Conservation (phyloP, 2,113 vertebrate species). For the Corythoichthys haematopterus region DNA sequence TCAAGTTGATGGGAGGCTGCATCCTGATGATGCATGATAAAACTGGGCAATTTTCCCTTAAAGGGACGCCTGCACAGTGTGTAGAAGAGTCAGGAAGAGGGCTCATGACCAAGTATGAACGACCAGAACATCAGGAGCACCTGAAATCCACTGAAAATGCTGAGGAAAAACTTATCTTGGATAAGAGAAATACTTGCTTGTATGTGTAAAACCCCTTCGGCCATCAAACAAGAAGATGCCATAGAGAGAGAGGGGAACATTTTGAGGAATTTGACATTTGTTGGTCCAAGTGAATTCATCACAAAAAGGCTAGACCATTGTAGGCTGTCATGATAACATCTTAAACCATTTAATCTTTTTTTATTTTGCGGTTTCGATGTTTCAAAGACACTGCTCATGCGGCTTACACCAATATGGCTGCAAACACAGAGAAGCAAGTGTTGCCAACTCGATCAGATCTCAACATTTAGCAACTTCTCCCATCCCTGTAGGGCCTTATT, state of each 20-base stretch:
- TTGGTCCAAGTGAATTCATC: neutral
- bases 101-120: neutral
- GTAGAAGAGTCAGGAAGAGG: neutral
- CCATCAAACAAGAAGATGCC: no score
- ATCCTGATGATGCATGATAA: neutral
- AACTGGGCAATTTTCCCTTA: neutral
- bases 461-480: neutral
- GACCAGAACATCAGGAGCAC: neutral
- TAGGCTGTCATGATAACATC: neutral
- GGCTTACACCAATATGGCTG: no score
- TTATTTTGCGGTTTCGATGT: no score
- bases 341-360: no score
- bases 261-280: neutral
- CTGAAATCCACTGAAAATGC: neutral
- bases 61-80: neutral
- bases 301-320: neutral
- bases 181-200: neutral
- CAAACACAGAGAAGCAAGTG: neutral
- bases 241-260: neutral
- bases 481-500: neutral
- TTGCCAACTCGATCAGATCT: neutral
- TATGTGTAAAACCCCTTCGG: no score
- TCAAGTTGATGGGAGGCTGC: neutral
- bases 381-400: neutral
- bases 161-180: no score